Conservation (phyloP, 2,797 vertebrate genomes). For the Tragelaphus eurycerus region DNA sequence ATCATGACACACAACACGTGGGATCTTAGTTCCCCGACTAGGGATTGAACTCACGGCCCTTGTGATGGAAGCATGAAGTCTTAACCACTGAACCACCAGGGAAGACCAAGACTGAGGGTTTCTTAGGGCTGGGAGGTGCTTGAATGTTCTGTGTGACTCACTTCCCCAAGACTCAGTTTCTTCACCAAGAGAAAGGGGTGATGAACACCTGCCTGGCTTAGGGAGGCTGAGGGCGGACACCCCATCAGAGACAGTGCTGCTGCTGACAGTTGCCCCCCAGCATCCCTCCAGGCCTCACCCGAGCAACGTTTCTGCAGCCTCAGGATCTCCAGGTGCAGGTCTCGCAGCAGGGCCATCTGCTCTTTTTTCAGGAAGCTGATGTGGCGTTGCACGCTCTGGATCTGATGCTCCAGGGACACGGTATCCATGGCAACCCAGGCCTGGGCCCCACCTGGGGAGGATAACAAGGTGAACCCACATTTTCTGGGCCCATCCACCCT, state of each 20-base stretch:
- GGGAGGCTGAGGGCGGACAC: not conserved
- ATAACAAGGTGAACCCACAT: conserved; percentile 23
- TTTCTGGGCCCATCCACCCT: not conserved
- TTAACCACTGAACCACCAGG: not conserved
- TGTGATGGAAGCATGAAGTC: not conserved
- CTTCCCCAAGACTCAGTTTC: not conserved
- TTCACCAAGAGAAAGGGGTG: not conserved
- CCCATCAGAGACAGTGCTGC: not conserved
- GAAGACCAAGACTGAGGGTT: not conserved
- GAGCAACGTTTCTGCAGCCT: conserved; percentile 96
- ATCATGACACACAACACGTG: not conserved
- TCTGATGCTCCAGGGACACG: conserved; percentile 90
- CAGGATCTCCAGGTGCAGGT: conserved; percentile 96
- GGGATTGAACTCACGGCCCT: not conserved
- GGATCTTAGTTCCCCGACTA: not conserved
- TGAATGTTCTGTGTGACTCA: not conserved
- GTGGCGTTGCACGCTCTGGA: conserved; percentile 94
- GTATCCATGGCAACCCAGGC: conserved; percentile 88
- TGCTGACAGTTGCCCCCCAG: not conserved
- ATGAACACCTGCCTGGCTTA: not conserved
- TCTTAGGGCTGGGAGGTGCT: not conserved
- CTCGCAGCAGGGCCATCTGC: conserved; percentile 93
- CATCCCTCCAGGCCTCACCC: conserved; percentile 82
- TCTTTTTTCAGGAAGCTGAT: conserved; percentile 94
- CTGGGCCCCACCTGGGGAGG: conserved; percentile 63